Base-by-base conservation (phyloP, 2,888 invertebrate species). In the Drosophila rellima region DNA sequence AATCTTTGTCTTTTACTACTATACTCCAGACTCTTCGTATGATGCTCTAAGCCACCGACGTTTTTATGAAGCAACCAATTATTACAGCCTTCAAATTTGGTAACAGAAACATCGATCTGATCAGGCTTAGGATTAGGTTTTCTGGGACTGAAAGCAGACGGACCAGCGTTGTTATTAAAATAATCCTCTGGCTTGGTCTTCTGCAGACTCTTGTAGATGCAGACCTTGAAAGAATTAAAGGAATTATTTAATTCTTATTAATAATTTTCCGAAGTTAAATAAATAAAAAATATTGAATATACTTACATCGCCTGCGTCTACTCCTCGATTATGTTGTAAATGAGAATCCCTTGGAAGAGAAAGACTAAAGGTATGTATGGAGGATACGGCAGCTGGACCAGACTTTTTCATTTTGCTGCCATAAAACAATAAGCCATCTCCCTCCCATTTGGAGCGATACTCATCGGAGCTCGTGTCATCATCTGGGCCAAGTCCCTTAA, bases 61-160 rank as follows among this genome's bases (percentile, higher is more conserved):
- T 78, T 81, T 47, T 82, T 88, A 50, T 96, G 96, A 33, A 97
- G 92, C 82, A 97, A 95, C 97, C 97, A 97, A 91, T 97, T 94
- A 84, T 95, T 95, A 26, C 79, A 89, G 6, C 83, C 76, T 60
- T 87, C 83, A 18, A 75, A 65, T 20, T 66, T 75, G 13, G 56
- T 48, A 23, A 17, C 44, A 18, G 48, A 33, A 18, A 26, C 35
- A 20, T 39, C 52, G 11, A 15, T 4, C 33, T 2, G 42, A 35
- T 8, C 64, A 31, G 23, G n/a, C 44, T 57, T 44, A 5, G 55
- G 20, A 10, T 10, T 50, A 0, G 60, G n/a, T 40, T 52, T 72
- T 62, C 57, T 65, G 44, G 47, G 55, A 61, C 35, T 37, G 11
- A 45, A 29, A 29, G 47, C 39, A 5, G 67, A 47, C 31, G 15